A percentile compares a stretch with the other conserved stretches of the same genome.
Evolutionary conservation across 2,888 invertebrate genomes (phyloP).

Genomic region (Heliconius ismenius): DNA sequence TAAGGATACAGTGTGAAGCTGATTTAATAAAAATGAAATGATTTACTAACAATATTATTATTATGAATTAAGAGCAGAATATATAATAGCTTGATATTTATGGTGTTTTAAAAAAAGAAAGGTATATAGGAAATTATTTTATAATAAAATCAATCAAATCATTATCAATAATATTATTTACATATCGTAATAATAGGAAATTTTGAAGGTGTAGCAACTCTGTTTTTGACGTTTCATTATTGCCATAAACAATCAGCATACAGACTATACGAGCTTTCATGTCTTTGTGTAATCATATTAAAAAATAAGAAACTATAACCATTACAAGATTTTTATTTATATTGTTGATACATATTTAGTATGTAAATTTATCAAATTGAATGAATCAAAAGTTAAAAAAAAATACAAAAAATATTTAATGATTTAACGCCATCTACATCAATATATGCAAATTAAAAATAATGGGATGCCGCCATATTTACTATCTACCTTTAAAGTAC

Average conservation of each 20-base stretch:
- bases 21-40: too few species aligned
- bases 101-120: background rate
- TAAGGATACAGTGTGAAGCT: too few species aligned
- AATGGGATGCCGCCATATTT: background rate
- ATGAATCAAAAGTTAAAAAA: background rate
- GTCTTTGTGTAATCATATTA: background rate
- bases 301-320: background rate
- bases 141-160: background rate
- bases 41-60: too few species aligned
- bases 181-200: background rate
- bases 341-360: background rate
- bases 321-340: background rate
- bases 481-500: background rate
- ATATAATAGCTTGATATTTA: too few species aligned
- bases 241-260: slow-evolving; percentile 16
- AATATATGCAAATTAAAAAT: background rate
- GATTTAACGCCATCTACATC: background rate
- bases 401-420: background rate
- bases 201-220: background rate
- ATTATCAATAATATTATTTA: background rate
- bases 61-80: too few species aligned
- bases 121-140: background rate
- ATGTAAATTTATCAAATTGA: too few species aligned
- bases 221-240: slow-evolving; percentile 23
- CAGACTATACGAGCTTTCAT: background rate